A percentile compares a stretch with the other conserved stretches of the same genome.
phyloP scores from a whole-genome alignment of 2,888 invertebrate species.

The Sinelater perroti region DNA sequence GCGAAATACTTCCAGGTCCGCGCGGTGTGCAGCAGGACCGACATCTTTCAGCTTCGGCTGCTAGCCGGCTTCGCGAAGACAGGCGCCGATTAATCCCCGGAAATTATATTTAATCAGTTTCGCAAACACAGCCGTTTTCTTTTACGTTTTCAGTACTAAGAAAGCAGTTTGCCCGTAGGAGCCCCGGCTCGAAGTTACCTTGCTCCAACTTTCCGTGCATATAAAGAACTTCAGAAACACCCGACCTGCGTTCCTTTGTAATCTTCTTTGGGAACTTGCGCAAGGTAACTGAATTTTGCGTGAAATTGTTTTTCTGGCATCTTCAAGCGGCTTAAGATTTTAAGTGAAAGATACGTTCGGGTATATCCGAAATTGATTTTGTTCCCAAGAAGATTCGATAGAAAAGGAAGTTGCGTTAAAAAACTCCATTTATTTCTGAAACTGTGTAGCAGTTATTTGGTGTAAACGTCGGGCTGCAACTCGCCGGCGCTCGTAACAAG shows the following conservation, averaged over 20 bases:
- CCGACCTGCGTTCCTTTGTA: constrained; percentile 23
- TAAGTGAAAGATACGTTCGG: too few species aligned
- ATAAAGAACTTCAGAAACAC: constrained; percentile 21
- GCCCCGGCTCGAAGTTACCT: constrained; percentile 15
- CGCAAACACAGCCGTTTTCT: constrained; percentile 13
- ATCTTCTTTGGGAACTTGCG: constrained; percentile 15
- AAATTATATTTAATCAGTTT: constrained; percentile 18
- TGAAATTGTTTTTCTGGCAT: not conserved
- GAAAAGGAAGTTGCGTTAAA: too few species aligned
- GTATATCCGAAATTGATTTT: too few species aligned
- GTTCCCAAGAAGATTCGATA: too few species aligned
- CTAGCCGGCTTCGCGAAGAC: too few species aligned
- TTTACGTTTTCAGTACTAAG: constrained; percentile 17
- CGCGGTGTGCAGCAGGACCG: not conserved
- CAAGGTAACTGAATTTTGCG: constrained; percentile 16
- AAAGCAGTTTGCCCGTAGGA: constrained; percentile 22
- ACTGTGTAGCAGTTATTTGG: too few species aligned
- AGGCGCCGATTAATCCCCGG: too few species aligned
- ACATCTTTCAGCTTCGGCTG: too few species aligned
- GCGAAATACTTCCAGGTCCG: not conserved
- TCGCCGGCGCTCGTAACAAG: constrained; percentile 8
- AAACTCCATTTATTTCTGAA: too few species aligned
- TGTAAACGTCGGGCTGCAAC: too few species aligned
- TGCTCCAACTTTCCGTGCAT: constrained; percentile 20
- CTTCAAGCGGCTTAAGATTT: too few species aligned